A percentile compares a stretch with the other conserved stretches of the same genome.
Evolutionary conservation across 2,113 vertebrate species (phyloP).

Genomic region (Aegypius monachus): DNA sequence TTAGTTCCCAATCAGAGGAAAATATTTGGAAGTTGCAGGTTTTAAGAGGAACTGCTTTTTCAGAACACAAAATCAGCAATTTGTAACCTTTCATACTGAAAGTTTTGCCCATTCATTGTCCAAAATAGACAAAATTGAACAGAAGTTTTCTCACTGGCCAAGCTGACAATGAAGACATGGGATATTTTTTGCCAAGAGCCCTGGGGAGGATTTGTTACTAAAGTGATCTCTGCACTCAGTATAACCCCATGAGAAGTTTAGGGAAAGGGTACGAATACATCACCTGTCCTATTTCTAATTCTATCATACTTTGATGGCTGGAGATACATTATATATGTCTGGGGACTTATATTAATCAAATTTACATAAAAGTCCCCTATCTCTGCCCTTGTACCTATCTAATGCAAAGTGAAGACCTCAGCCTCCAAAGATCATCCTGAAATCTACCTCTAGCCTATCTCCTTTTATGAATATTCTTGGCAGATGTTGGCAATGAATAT

Average conservation of each 20-base stretch:
- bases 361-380: background rate
- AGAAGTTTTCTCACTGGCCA: background rate
- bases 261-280: background rate
- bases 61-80: background rate
- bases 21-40: background rate
- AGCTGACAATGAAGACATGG: background rate
- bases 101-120: background rate
- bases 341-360: background rate
- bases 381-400: background rate
- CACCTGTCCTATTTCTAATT: background rate
- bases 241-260: background rate
- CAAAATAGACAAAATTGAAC: background rate
- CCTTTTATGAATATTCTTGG: background rate
- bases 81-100: background rate
- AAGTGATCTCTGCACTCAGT: background rate
- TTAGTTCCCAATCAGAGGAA: background rate
- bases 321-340: background rate
- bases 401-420: background rate
- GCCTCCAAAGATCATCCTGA: background rate
- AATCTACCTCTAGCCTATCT: background rate
- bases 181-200: background rate
- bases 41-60: background rate
- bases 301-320: background rate
- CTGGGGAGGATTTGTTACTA: background rate
- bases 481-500: background rate